Evolutionary conservation across 1,140 invertebrate species (phyloP), one percentile per base, ranked within the genome.

Genomic region (Drosophila ananassae): DNA sequence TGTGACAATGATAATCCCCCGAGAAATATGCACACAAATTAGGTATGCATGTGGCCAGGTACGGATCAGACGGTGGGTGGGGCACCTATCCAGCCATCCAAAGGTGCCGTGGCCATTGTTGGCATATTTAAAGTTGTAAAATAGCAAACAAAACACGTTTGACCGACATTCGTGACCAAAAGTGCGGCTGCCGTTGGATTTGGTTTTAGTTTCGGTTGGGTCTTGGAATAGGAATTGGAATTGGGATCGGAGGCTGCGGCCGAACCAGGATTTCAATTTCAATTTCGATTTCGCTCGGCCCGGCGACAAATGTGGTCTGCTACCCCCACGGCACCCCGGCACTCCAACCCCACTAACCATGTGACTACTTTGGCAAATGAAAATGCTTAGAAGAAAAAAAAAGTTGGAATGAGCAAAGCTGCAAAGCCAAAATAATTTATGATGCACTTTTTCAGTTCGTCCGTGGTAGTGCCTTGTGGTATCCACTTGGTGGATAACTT

Each of bases 71-170:
- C 39, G 17, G 3, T 22, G n/a, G 25, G 41, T 24, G 32, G 61
- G 32, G 10, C n/a, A 13, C 7, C 24, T 30, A 22, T n/a, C 22
- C 41, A 9, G 9, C 39, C 25, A 32, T 52, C 37, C 34, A 51
- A 21, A 46, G 47, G 60, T 62, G 61, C 61, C 76, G 56, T 53
- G 76, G 67, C 66, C 82, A 85, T 89, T 85, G 84, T 89, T 89
- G 83, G 83, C 83, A 89, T 89, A 89, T 89, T 89, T 89, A 89
- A 89, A 89, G 84, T 89, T 89, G 83, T 89, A 89, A 89, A 87
- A 87, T 87, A 87, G 83, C 84, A 69, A 84, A 72, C 74, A 82
- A 89, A 89, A 89, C 83, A 89, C 83, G 83, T 89, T 89, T 89
- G 83, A 89, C 83, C 83, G 83, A 89, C 83, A 89, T 89, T 89